Percentiles rank a stretch among this genome's conserved stretches.
Evolutionary conservation across 1,140 invertebrate genomes (phyloP).

Genomic region (Frieseomelitta varia): DNA sequence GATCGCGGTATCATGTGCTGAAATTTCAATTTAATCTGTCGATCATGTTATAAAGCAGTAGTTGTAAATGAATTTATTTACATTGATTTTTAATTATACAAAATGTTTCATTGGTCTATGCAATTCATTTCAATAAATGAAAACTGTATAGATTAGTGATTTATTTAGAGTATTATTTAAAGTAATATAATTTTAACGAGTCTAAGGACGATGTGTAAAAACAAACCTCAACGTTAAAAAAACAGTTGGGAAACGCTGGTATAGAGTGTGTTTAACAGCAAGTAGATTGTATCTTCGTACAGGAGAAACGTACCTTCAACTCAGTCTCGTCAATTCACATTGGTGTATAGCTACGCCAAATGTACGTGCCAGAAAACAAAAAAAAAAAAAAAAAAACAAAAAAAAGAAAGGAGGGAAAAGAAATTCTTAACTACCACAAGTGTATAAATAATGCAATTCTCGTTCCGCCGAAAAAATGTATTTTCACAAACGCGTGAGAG

Average conservation of each 20-base stretch:
- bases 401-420: slow-evolving; percentile 24
- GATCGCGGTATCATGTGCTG: neutral
- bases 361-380: slow-evolving; percentile 57
- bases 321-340: slow-evolving; percentile 64
- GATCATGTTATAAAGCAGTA: neutral
- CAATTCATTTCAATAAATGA: neutral
- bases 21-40: neutral
- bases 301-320: slow-evolving; percentile 55
- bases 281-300: slow-evolving; percentile 15
- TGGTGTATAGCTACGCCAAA: slow-evolving; percentile 52
- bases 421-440: slow-evolving; percentile 30
- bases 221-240: no score
- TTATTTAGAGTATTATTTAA: slow-evolving; percentile 1
- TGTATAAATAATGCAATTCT: slow-evolving; percentile 48
- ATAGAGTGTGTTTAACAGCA: neutral
- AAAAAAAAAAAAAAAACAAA: slow-evolving; percentile 29
- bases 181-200: slow-evolving; percentile 12
- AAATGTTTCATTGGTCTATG: neutral
- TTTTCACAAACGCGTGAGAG: slow-evolving; percentile 42
- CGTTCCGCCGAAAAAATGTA: slow-evolving; percentile 47
- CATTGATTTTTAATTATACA: neutral
- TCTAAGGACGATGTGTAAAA: neutral
- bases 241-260: slow-evolving; percentile 39
- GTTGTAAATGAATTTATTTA: neutral
- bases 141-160: neutral